Conservation (phyloP, 2,113 vertebrate species). For the Platycercus adscitus region DNA sequence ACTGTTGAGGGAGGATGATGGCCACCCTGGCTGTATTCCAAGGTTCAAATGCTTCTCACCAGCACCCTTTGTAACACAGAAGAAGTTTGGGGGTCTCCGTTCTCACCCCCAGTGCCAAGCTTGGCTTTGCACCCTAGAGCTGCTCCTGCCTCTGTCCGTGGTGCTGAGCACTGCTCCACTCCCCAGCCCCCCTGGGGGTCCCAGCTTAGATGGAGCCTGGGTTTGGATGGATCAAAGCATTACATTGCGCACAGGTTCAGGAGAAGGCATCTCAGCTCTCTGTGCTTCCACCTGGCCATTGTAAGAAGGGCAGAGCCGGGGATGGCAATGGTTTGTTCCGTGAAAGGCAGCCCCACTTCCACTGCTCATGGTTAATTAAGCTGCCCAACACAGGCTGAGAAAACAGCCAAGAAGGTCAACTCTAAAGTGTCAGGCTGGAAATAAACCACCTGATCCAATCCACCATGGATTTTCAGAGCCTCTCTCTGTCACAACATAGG, state of each 20-base stretch:
- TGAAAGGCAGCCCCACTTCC: background rate
- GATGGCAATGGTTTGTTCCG: background rate
- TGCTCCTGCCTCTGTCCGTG: background rate
- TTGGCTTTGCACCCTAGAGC: background rate
- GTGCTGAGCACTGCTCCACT: background rate
- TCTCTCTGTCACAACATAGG: background rate
- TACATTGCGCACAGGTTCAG: background rate
- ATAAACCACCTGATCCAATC: background rate
- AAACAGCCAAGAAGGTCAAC: background rate
- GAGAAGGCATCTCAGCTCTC: background rate
- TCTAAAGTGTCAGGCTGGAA: background rate
- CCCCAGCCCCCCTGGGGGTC: background rate
- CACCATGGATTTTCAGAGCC: background rate
- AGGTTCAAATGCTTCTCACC: background rate
- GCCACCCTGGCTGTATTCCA: background rate
- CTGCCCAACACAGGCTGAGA: background rate
- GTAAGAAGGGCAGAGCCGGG: background rate
- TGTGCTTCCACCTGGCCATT: background rate
- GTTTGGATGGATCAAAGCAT: background rate
- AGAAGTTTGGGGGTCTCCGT: background rate
- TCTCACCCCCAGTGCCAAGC: background rate
- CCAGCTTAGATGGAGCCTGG: rapidly evolving
- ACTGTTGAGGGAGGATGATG: background rate
- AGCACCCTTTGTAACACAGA: background rate
- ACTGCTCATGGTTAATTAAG: background rate